Base-by-base conservation (phyloP, 2,888 invertebrate species). In the Loripinus fragilis region DNA sequence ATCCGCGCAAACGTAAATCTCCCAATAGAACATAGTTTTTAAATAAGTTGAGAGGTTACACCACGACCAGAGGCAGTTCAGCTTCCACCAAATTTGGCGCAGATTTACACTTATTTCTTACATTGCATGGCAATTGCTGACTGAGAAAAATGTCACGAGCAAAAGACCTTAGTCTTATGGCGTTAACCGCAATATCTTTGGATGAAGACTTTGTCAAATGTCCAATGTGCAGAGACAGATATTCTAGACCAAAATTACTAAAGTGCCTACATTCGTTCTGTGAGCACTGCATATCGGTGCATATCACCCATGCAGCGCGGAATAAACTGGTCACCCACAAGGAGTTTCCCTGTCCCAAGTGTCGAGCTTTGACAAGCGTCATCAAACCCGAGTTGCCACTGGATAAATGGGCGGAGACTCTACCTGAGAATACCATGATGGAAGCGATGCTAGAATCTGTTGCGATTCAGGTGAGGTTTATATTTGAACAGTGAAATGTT, bases 381-480 rank as follows among this genome's bases (percentile, higher is more conserved):
- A 45, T 81, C 68, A 79, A 80, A 64, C 84, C 84, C 0, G 84
- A 84, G 65, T 65, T 84, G 23, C 84, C 84, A 1, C 55, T 81
- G 35, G 81, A 84, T 55, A 84, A 84, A 45, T 84, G 84, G 84
- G 68, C 84, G 1, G 84, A 84, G 64, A 81, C 81, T 28, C 78
- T 84, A n/a, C 84, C 84, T 15, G 74, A 77, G 30, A 84, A 84
- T 67, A 84, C 81, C n/a, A 84, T 84, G 84, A 80, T 84, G 84
- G 81, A 78, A 48, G 84, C 84, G 1, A 78, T 84, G 28, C 69
- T 84, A 7, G 84, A 84, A 55, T 80, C 81, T 8, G 76, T 81
- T 15, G 81, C 84, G 1, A 69, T 84, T 8, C 84, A 84, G 81
- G 84, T 84, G 50, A 23, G 68, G n/a, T n/a, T n/a, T n/a, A n/a